A percentile compares a stretch with the other conserved stretches of the same genome.
These are phyloP conservation scores for Steatocranus sp. DNA, from an alignment of 2,797 vertebrate species.

Conservation along the genomic window DNA sequence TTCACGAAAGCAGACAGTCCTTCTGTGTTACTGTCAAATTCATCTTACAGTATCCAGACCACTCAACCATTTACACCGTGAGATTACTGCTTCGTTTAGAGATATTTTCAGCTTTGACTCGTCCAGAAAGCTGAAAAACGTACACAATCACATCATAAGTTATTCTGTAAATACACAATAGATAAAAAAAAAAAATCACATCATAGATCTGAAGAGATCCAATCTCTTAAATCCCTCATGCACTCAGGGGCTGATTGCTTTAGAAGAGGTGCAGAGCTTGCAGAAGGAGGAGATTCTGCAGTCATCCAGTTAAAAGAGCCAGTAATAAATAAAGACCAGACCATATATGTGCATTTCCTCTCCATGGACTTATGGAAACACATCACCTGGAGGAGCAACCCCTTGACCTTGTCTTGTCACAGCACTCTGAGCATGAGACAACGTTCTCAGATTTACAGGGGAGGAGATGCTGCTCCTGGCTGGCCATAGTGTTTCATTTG, in stretches of 20 bases:
- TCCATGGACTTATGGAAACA: constrained; percentile 74
- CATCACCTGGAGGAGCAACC: constrained; percentile 75
- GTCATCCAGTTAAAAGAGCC: constrained; percentile 51
- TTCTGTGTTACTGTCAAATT: constrained; percentile 50
- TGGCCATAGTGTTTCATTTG: constrained; percentile 61
- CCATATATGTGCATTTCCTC: constrained; percentile 80
- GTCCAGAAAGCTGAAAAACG: background rate
- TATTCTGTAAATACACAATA: background rate
- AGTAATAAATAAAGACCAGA: constrained; percentile 71
- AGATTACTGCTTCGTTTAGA: constrained; percentile 13
- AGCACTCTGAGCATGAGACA: constrained; percentile 67
- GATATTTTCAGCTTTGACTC: constrained; percentile 4
- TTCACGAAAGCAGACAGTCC: constrained; percentile 18
- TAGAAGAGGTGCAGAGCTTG: constrained; percentile 24
- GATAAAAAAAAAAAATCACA: constrained; percentile 9
- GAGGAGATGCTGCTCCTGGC: constrained; percentile 61
- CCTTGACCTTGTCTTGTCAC: constrained; percentile 69
- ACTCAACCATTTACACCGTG: constrained; percentile 24
- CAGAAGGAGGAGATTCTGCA: constrained; percentile 37
- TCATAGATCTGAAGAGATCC: background rate
- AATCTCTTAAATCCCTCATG: background rate
- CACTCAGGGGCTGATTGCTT: background rate
- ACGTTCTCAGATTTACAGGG: constrained; percentile 72
- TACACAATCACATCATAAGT: background rate
- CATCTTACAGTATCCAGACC: constrained; percentile 53